Evolutionary conservation across 2,888 invertebrate species (phyloP).

Genomic region (Ganaspis brasiliensis): DNA sequence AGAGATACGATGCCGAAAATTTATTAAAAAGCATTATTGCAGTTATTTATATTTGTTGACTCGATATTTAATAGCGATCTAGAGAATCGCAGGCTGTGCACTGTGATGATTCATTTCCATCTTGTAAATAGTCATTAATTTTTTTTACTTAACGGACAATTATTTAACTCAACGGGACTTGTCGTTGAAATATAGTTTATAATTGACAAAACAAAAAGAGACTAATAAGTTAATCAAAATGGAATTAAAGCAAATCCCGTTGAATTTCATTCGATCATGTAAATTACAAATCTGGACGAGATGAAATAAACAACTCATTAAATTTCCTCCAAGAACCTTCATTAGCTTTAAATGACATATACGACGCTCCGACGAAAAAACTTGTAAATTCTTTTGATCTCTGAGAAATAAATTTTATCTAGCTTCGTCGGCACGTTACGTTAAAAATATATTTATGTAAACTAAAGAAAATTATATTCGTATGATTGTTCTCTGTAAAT

Average conservation of each 20-base stretch:
- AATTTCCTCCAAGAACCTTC: background rate
- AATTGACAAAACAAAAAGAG: constrained; percentile 24
- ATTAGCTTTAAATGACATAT: constrained; percentile 21
- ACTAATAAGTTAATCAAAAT: constrained; percentile 4
- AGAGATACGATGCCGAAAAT: constrained; percentile 11
- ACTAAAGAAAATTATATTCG: constrained; percentile 59
- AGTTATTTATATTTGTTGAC: constrained; percentile 17
- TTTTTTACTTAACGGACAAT: constrained; percentile 71
- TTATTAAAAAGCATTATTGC: background rate
- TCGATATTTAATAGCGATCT: constrained; percentile 33
- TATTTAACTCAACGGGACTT: constrained; percentile 43
- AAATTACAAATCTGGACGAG: constrained; percentile 63
- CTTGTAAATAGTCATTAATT: constrained; percentile 77
- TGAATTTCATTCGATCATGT: constrained; percentile 66
- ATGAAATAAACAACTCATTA: constrained; percentile 48
- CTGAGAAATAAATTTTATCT: constrained; percentile 9
- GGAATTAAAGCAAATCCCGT: constrained; percentile 53
- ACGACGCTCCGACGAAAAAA: background rate
- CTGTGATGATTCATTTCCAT: constrained; percentile 65
- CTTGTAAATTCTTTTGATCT: constrained; percentile 11
- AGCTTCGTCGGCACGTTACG: constrained; percentile 49
- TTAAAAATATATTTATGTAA: constrained; percentile 67
- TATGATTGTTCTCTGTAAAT: constrained; percentile 74
- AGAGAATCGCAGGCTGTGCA: constrained; percentile 24
- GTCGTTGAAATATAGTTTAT: constrained; percentile 5